These are phyloP conservation scores for Urocolius indicus DNA, from an alignment of 2,113 vertebrate species.

Conservation along the genomic window DNA sequence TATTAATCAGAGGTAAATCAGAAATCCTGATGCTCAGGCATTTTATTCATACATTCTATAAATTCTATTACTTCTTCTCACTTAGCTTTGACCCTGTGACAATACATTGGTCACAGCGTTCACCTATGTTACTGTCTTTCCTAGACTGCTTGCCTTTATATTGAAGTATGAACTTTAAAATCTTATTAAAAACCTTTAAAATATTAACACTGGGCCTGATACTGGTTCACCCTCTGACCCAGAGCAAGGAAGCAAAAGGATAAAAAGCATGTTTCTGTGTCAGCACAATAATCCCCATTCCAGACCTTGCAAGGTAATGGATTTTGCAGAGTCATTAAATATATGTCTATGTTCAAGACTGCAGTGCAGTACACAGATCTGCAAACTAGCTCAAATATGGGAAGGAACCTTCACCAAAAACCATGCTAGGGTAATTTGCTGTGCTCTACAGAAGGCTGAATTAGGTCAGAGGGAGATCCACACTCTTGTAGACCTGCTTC, in stretches of 20 bases:
- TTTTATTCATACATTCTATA: conserved; percentile 6
- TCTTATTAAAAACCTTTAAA: conserved; percentile 46
- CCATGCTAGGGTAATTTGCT: neutral
- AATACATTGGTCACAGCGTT: neutral
- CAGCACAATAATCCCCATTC: neutral
- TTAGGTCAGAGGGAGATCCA: conserved; percentile 19
- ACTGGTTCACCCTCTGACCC: neutral
- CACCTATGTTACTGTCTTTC: neutral
- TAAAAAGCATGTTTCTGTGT: neutral
- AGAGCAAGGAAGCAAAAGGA: neutral
- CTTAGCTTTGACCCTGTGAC: conserved; percentile 39
- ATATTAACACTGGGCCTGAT: neutral
- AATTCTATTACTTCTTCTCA: conserved; percentile 25
- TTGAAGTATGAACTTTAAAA: conserved; percentile 5
- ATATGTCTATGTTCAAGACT: conserved; percentile 28
- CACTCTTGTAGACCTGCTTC: neutral
- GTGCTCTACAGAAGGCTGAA: neutral
- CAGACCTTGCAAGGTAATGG: neutral
- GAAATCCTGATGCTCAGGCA: neutral
- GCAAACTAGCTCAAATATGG: neutral
- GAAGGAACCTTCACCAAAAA: neutral
- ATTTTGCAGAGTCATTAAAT: conserved; percentile 64
- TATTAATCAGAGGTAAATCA: conserved; percentile 17
- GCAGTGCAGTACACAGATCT: conserved; percentile 47
- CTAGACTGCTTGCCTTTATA: neutral